Percentiles rank a stretch among this genome's conserved stretches.
Conservation (phyloP, 1,140 invertebrate genomes). For the Gonatopus flavifemur region DNA sequence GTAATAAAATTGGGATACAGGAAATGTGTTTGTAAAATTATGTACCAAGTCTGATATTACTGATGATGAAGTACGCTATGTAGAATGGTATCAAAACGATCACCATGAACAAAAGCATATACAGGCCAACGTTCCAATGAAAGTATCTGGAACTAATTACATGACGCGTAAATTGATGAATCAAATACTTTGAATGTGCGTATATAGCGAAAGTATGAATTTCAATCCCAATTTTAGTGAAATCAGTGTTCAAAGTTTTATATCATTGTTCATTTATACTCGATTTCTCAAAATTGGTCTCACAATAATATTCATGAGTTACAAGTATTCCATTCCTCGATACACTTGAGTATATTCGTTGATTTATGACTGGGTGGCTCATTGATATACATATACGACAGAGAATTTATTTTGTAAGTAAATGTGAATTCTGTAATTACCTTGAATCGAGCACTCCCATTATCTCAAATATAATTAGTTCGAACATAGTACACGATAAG, state of each 20-base stretch:
- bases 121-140: constrained; percentile 93
- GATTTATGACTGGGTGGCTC: too few relatives aligned
- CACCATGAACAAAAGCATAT: constrained; percentile 90
- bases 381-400: too few relatives aligned
- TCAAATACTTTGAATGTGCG: too few relatives aligned
- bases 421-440: constrained; percentile 47
- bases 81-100: constrained; percentile 97
- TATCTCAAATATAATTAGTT: constrained; percentile 99
- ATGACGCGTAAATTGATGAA: too few relatives aligned
- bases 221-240: constrained; percentile 11
- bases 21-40: constrained; percentile 28
- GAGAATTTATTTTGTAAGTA: constrained; percentile 2
- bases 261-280: too few relatives aligned
- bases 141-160: constrained; percentile 86
- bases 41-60: constrained; percentile 88
- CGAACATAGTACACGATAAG: constrained; percentile 98
- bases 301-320: too few relatives aligned
- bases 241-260: constrained; percentile 5
- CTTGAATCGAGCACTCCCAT: constrained; percentile 84
- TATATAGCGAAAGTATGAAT: constrained; percentile 26
- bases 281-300: too few relatives aligned
- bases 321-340: too few relatives aligned
- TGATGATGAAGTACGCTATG: constrained; percentile 92
- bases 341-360: too few relatives aligned
- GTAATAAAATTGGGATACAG: constrained; percentile 5